Evolutionary conservation across 2,797 vertebrate genomes (phyloP), one percentile per base, ranked within the genome.

Genomic region (Falco rusticolus): DNA sequence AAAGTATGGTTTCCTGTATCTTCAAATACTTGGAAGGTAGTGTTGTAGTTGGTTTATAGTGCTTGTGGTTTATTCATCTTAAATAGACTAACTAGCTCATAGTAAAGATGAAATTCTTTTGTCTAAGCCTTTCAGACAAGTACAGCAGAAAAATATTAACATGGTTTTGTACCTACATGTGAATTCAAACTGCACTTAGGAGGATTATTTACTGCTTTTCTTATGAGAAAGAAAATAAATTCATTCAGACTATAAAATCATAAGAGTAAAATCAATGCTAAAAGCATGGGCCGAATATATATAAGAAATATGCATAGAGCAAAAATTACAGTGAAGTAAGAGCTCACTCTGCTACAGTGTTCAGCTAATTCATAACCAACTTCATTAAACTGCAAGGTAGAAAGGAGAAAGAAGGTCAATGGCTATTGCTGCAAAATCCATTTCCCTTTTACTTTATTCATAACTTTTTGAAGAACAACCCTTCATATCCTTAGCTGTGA

Each of bases 201-300:
- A 78, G 19, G 25, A 86, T 51, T 70, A 77, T 82, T 94, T 88
- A 84, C n/a, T 77, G 18, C 10, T 61, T 69, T 84, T 74, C 66
- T 77, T 79, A 66, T 41, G 29, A 80, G 47, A 79, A 94, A 83
- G 48, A 92, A 90, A 94, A 91, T 81, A 83, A 89, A 92, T 68
- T 85, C 10, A 82, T 43, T 26, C 16, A 61, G 57, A 61, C 31
- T 57, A 59, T 90, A 79, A 92, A 81, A 70, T 41, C 26, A 11
- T 43, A 85, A 26, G 31, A 91, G 24, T 50, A 93, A 94, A 94
- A 93, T 87, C 59, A 78, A 45, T 78, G 50, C 21, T 53, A 85
- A 92, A 92, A 79, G 85, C 84, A 69, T 25, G 34, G 34, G 83
- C 12, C 0, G 1, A 66, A 75, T 61, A 65, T 34, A 53, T 41